Evolutionary conservation across 2,888 invertebrate species (phyloP), one percentile per base, ranked within the genome.

Genomic region (Tenthredo distinguenda): DNA sequence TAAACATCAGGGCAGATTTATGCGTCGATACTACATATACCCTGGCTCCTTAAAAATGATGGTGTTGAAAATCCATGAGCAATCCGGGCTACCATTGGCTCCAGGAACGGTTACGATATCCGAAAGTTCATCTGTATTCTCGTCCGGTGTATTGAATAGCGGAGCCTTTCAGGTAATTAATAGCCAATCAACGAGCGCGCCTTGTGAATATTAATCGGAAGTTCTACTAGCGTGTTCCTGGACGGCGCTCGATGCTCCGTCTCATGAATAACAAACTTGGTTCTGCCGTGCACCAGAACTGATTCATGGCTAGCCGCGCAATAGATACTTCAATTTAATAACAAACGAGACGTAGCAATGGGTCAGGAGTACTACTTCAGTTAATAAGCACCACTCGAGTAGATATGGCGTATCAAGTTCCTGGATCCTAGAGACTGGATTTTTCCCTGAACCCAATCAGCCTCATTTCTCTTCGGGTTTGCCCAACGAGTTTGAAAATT

Each of bases 91-190:
- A 2, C 18, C 26, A 31, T 82, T 12, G 82, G 47, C 31, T 26
- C 18, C 62, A 40, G 31, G 43, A 40, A 58, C 68, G 83, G 71
- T 68, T 81, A 65, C 90, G 88, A 90, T 87, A 87, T 87, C 87
- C 86, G 84, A 87, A 87, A 90, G 90, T 91, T 91, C 91, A 91
- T 91, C 91, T 91, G 91, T 92, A 91, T 91, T 92, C 91, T 90
- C 90, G 91, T 88, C 90, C 90, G 89, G 91, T 86, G 88, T 89
- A 90, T 90, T 89, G 89, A 86, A 87, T 88, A 90, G 85, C 79
- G 68, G 68, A 81, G 65, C 79, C 85, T 85, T 85, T 85, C 85
- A 65, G 91, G 91, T 91, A 91, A 91, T 91, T 91, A 91, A 91
- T 91, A 92, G 92, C 91, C 91, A 91, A 91, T 91, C 91, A 91